These are phyloP conservation scores for Zeus faber DNA, from an alignment of 2,113 vertebrate species.

Conservation along the genomic window DNA sequence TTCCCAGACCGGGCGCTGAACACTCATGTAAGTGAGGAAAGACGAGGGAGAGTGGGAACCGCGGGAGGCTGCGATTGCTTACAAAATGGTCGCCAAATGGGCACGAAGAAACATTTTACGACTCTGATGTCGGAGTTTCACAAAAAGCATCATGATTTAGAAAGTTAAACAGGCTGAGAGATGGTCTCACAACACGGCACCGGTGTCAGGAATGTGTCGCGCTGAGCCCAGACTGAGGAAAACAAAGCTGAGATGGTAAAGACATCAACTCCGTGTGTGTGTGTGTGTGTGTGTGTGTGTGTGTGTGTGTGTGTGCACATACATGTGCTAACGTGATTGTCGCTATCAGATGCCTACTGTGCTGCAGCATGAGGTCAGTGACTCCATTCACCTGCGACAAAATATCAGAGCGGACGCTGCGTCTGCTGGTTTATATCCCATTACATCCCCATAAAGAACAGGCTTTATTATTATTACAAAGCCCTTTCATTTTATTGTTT, in stretches of 20 bases:
- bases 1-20: slow-evolving; percentile 22
- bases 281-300: not conserved
- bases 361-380: too few relatives aligned
- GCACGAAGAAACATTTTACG: slow-evolving; percentile 17
- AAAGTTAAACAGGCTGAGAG: too few relatives aligned
- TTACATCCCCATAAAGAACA: too few relatives aligned
- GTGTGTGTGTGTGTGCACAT: slow-evolving; percentile 1
- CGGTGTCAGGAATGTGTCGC: slow-evolving; percentile 63
- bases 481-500: too few relatives aligned
- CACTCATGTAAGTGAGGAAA: slow-evolving; percentile 8
- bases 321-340: slow-evolving; percentile 21
- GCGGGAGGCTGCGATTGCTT: not conserved
- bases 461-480: too few relatives aligned
- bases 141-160: not conserved
- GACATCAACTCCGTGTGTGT: slow-evolving; percentile 50
- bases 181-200: slow-evolving; percentile 40
- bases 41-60: slow-evolving; percentile 4
- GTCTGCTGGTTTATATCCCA: too few relatives aligned
- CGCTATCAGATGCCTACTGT: slow-evolving; percentile 32
- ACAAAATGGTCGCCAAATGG: not conserved
- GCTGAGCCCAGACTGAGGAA: slow-evolving; percentile 48
- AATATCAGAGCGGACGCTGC: too few relatives aligned
- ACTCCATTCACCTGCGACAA: too few relatives aligned
- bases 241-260: slow-evolving; percentile 67
- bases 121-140: slow-evolving; percentile 14